A percentile compares a stretch with the other conserved stretches of the same genome.
Evolutionary conservation across 2,113 vertebrate genomes (phyloP).

Genomic region (Hippocampus barbouri): DNA sequence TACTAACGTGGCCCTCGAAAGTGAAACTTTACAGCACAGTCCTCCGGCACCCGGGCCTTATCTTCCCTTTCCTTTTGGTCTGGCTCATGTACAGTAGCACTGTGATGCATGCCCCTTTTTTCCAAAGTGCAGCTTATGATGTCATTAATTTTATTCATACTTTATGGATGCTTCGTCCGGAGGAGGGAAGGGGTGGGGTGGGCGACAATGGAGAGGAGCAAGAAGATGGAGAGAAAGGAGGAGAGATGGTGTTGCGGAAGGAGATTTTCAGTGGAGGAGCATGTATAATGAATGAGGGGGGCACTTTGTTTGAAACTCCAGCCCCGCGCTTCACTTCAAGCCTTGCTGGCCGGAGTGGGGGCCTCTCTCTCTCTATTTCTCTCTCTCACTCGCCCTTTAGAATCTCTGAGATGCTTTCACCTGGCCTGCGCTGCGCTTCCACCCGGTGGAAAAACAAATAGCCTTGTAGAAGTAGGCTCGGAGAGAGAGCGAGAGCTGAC

Average conservation of each 20-base stretch:
- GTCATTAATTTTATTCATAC: constrained; percentile 80
- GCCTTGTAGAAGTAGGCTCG: constrained; percentile 62
- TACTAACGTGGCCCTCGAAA: constrained; percentile 25
- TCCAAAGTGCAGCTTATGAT: constrained; percentile 77
- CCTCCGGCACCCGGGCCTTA: constrained; percentile 8
- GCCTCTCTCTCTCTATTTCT: constrained; percentile 60
- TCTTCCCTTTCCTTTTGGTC: constrained; percentile 26
- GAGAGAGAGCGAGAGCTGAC: constrained; percentile 9
- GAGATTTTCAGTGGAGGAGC: constrained; percentile 75
- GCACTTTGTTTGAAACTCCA: constrained; percentile 77
- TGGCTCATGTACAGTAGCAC: constrained; percentile 42
- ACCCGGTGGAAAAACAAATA: constrained; percentile 76
- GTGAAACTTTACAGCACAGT: constrained; percentile 26
- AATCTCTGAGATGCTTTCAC: constrained; percentile 67
- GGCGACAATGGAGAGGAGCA: constrained; percentile 24
- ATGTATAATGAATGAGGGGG: constrained; percentile 81
- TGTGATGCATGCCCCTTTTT: constrained; percentile 72
- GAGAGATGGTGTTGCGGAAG: constrained; percentile 66
- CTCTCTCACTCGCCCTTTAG: constrained; percentile 58
- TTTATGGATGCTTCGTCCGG: constrained; percentile 77
- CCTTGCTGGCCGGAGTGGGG: constrained; percentile 71
- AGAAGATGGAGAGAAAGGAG: constrained; percentile 36
- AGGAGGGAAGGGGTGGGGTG: constrained; percentile 30
- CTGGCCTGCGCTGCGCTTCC: constrained; percentile 57
- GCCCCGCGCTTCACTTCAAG: constrained; percentile 66